Conservation (phyloP, 2,888 invertebrate genomes). For the Stenotaenia linearis region DNA sequence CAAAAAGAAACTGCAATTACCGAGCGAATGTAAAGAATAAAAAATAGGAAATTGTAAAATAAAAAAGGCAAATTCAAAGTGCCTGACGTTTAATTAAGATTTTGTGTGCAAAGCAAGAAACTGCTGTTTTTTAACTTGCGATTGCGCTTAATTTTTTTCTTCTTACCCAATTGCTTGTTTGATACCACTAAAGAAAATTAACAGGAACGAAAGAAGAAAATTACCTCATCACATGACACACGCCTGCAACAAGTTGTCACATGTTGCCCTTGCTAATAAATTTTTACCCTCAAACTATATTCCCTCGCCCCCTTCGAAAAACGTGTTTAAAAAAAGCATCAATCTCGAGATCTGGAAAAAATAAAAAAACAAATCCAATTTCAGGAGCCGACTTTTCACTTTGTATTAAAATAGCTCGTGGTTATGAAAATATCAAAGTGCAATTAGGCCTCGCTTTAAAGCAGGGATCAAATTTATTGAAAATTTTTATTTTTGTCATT, state of each 20-base stretch:
- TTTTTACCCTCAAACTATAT: neutral
- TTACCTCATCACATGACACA: neutral
- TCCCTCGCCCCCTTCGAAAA: neutral
- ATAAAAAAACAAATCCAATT: neutral
- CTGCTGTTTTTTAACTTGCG: slow-evolving; percentile 2
- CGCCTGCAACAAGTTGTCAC: slow-evolving; percentile 19
- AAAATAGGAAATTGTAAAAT: neutral
- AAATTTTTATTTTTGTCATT: neutral
- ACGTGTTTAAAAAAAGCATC: neutral
- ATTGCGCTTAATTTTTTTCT: neutral
- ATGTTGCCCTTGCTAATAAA: neutral
- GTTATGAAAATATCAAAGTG: slow-evolving; percentile 19
- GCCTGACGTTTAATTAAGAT: slow-evolving; percentile 21
- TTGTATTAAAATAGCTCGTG: neutral
- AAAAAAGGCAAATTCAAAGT: slow-evolving; percentile 5
- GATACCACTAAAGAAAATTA: slow-evolving; percentile 26
- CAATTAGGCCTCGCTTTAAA: neutral
- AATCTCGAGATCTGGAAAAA: neutral
- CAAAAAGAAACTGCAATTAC: slow-evolving; percentile 5
- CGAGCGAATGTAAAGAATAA: neutral
- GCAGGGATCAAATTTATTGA: neutral
- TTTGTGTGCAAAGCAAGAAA: slow-evolving; percentile 12
- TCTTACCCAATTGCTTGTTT: slow-evolving; percentile 11
- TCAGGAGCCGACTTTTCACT: neutral
- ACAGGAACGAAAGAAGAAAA: neutral